A percentile compares a stretch with the other conserved stretches of the same genome.
Conservation (phyloP, 2,888 invertebrate species). For the Deilephila porcellus region DNA sequence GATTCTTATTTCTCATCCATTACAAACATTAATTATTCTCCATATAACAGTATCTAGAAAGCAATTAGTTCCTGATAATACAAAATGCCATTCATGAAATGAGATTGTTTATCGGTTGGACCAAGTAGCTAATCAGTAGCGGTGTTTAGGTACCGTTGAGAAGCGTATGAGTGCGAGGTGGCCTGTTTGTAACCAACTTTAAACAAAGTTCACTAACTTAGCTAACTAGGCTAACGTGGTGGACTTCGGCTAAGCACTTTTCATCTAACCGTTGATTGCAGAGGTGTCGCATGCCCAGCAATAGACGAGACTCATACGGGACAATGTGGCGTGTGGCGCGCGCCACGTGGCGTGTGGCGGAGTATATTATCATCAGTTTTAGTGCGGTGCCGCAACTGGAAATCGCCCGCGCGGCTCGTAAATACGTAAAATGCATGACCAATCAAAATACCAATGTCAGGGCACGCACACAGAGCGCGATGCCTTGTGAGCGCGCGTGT, state of each 20-base stretch:
- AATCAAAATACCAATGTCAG: slow-evolving; percentile 84
- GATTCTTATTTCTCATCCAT: no score
- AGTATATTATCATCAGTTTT: slow-evolving; percentile 77
- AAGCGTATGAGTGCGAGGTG: slow-evolving; percentile 30
- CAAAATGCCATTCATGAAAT: slow-evolving; percentile 30
- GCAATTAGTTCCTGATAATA: not conserved
- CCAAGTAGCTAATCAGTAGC: slow-evolving; percentile 31
- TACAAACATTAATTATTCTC: not conserved
- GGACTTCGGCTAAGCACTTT: no score
- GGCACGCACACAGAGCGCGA: slow-evolving; percentile 62
- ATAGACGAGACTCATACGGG: no score
- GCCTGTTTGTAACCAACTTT: no score
- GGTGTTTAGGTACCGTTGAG: no score
- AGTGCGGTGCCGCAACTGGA: slow-evolving; percentile 69
- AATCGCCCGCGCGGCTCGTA: slow-evolving; percentile 70
- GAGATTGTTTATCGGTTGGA: slow-evolving; percentile 55
- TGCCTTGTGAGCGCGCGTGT: not conserved
- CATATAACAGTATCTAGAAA: not conserved
- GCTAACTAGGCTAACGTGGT: no score
- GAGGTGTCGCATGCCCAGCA: no score
- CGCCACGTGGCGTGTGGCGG: slow-evolving; percentile 39
- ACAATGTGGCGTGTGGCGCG: slow-evolving; percentile 33
- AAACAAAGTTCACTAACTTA: no score
- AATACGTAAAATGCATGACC: slow-evolving; percentile 85
- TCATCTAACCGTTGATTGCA: no score